Evolutionary conservation across 2,888 invertebrate species (phyloP), one percentile per base, ranked within the genome.

Genomic region (Meiosimyza platycephala): DNA sequence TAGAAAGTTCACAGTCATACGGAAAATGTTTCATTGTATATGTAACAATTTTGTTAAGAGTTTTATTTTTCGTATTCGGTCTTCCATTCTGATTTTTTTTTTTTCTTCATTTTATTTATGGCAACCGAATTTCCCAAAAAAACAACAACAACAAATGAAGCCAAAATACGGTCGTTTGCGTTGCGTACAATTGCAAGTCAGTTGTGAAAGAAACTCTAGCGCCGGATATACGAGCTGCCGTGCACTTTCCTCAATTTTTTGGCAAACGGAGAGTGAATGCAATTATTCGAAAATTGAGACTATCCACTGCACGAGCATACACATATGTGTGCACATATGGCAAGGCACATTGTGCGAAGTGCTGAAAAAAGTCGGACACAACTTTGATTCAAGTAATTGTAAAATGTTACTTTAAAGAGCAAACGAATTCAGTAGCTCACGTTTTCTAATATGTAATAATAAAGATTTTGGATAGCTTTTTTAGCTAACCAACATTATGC

Each of bases 261-360:
- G 11, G 40, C 28, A 16, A 52, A 52, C 60, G 50, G 48, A 59
- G 40, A 40, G 28, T 15, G 55, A 71, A 72, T 73, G 67, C 66
- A 72, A 75, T 75, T 75, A 68, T 64, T 69, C 69, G 72, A 74
- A 65, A 69, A 74, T 65, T 60, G 52, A 59, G 69, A 70, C 50
- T 55, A 72, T 33, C 22, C 57, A 33, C 57, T 13, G 64, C 13
- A 13, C 16, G 50, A n/a, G 48, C 57, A 13, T 6, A 15, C 11
- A 28, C 47, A 40, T 57, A 15, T 57, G 52, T 57, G 22, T 16
- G 16, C n/a, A 6, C 2, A n/a, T 11, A 13, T 63, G 16, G 40
- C 2, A 40, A 40, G 6, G 2, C 40, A 40, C 40, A 40, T 2
- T 40, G 40, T 40, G 40, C 9, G 40, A 40, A 40, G 9, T 40